These are phyloP conservation scores for Tapirus terrestris DNA, from an alignment of 2,113 vertebrate genomes.

Conservation along the genomic window DNA sequence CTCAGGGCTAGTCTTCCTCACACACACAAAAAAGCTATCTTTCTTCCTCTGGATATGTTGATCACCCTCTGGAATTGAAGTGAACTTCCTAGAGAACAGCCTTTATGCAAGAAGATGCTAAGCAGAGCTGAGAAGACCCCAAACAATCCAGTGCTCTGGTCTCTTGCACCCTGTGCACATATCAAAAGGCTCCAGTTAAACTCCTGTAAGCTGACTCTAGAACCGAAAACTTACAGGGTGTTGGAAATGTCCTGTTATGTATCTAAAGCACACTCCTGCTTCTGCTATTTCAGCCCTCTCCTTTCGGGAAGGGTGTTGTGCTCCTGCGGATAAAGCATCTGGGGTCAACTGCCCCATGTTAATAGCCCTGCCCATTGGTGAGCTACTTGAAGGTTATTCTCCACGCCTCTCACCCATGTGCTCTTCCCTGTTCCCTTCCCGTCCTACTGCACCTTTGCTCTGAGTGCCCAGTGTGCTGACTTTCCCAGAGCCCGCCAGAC, in stretches of 20 bases:
- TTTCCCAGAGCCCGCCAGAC: neutral
- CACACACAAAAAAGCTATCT: neutral
- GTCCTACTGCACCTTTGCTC: neutral
- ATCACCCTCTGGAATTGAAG: neutral
- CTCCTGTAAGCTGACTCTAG: neutral
- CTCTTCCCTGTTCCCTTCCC: neutral
- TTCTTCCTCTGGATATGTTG: neutral
- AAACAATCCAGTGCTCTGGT: neutral
- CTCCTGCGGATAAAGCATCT: neutral
- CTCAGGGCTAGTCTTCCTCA: too few relatives aligned
- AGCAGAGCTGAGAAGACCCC: neutral
- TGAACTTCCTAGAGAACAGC: neutral
- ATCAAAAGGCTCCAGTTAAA: neutral
- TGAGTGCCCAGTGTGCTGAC: neutral
- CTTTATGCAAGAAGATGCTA: neutral
- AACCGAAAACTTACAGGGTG: neutral
- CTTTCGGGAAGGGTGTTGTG: neutral
- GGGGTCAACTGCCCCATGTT: neutral
- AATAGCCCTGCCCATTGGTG: neutral
- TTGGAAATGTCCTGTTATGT: neutral
- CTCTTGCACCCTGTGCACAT: neutral
- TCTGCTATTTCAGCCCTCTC: neutral
- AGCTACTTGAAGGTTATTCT: neutral
- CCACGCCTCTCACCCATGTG: rapidly evolving
- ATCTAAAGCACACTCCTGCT: neutral